A percentile compares a stretch with the other conserved stretches of the same genome.
phyloP scores from a whole-genome alignment of 2,113 vertebrate genomes.

The Centropus unirufus region DNA sequence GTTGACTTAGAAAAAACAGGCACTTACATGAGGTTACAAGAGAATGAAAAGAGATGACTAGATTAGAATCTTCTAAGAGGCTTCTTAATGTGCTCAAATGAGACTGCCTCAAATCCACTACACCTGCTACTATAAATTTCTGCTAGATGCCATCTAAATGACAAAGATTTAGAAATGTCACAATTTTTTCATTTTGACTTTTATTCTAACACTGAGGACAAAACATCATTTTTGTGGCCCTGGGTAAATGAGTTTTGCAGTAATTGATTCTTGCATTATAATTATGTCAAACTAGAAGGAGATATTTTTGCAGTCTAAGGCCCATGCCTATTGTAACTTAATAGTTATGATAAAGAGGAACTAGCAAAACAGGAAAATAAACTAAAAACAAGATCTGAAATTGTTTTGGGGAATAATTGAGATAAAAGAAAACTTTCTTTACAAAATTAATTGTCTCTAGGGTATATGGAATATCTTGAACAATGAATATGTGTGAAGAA shows the following conservation, averaged over 20 bases:
- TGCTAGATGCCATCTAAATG: not conserved
- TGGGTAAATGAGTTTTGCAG: not conserved
- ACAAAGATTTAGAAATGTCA: not conserved
- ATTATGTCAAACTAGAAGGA: not conserved
- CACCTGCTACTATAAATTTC: not conserved
- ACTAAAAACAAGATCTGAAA: slow-evolving; percentile 5
- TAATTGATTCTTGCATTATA: not conserved
- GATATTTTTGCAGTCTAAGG: not conserved
- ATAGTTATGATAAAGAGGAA: not conserved
- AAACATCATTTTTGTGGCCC: not conserved
- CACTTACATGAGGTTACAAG: not conserved
- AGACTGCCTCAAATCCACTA: not conserved
- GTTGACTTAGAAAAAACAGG: not conserved
- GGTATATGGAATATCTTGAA: not conserved
- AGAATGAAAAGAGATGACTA: not conserved
- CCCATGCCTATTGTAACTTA: not conserved
- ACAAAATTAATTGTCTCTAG: slow-evolving; percentile 6
- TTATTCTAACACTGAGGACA: not conserved
- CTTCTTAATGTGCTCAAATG: not conserved
- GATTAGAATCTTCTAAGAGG: not conserved
- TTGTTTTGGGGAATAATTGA: not conserved
- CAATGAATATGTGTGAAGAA: no score
- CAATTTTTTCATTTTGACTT: slow-evolving; percentile 18
- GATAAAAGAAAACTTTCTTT: not conserved
- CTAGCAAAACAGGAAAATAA: not conserved